Percentiles rank a stretch among this genome's conserved stretches.
Evolutionary conservation across 2,797 vertebrate genomes (phyloP).

Genomic region (Chelon labrosus): DNA sequence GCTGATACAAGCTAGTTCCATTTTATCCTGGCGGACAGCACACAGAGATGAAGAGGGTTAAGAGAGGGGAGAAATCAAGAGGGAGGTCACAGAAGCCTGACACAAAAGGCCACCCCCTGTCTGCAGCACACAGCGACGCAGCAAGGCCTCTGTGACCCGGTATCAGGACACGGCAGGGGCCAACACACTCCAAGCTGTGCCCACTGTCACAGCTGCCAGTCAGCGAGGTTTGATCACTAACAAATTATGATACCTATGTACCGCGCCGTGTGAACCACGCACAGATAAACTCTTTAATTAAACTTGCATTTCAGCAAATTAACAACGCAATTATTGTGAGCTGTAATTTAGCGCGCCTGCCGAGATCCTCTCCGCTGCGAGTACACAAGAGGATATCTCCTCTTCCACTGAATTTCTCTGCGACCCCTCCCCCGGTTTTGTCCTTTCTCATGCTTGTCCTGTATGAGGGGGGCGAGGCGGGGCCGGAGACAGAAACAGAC

Average conservation of each 20-base stretch:
- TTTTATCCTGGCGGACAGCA: slow-evolving; percentile 36
- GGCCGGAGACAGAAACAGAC: slow-evolving; percentile 70
- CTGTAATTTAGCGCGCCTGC: slow-evolving; percentile 13
- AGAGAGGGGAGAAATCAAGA: slow-evolving; percentile 35
- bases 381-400: slow-evolving; percentile 3
- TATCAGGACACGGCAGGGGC: slow-evolving; percentile 66
- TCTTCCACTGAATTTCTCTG: slow-evolving; percentile 15
- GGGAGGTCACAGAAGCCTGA: slow-evolving; percentile 67
- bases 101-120: slow-evolving; percentile 64
- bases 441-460: slow-evolving; percentile 54
- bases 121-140: slow-evolving; percentile 51
- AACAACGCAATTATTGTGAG: slow-evolving; percentile 41
- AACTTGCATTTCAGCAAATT: slow-evolving; percentile 48
- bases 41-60: slow-evolving; percentile 46
- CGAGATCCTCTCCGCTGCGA: slow-evolving; percentile 19
- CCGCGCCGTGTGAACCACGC: slow-evolving; percentile 38
- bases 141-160: slow-evolving; percentile 63
- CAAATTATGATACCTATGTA: slow-evolving; percentile 43
- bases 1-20: slow-evolving; percentile 32
- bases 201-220: slow-evolving; percentile 74
- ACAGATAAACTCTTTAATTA: slow-evolving; percentile 56
- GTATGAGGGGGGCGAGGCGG: slow-evolving; percentile 41
- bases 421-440: slow-evolving; percentile 36
- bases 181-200: slow-evolving; percentile 69
- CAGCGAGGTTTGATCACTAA: slow-evolving; percentile 63